Evolutionary conservation across 2,888 invertebrate genomes (phyloP), one percentile per base, ranked within the genome.

Genomic region (Choreutis nemorana): DNA sequence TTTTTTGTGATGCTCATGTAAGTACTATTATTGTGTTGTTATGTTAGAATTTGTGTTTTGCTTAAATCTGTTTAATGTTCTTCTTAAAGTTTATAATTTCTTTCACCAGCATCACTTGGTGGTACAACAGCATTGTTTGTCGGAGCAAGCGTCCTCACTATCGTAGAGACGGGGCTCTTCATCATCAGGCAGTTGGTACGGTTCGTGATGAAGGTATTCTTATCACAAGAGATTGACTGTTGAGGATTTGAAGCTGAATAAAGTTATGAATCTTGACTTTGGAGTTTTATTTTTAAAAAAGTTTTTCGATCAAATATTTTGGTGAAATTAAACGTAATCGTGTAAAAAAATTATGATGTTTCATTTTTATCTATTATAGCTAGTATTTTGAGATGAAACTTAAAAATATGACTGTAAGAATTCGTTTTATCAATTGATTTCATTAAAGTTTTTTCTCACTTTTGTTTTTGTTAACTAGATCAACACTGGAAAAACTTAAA

Each of bases 71-170:
- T n/a, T n/a, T n/a, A n/a, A n/a, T n/a, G n/a, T n/a, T n/a, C n/a
- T n/a, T n/a, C n/a, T 5, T 24, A 24, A 8, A 10, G 30, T 25
- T 29, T 10, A 21, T 15, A n/a, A n/a, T 14, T 7, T n/a, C 5
- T 20, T 30, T 20, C 15, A 25, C 2, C 55, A 80, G 80, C 78
- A 1, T 80, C 80, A 0, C 50, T 80, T 1, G 80, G 79, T 1
- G 80, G 79, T 1, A 78, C 77, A 0, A 75, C 77, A 1, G 79
- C 78, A 0, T 42, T 80, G 1, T 79, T 79, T 35, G 71, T 80
- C 2, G 80, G 80, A 0, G 73, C 78, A 31, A 79, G 79, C 42
- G 70, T 78, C 22, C 47, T 80, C 21, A 73, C 78, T 0, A 59
- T 71, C 1, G 66, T 77, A 18, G 80, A 80, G 40, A 75, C 66